These are phyloP conservation scores for Salvelinus namaycush DNA, from an alignment of 2,113 vertebrate genomes.

Conservation along the genomic window DNA sequence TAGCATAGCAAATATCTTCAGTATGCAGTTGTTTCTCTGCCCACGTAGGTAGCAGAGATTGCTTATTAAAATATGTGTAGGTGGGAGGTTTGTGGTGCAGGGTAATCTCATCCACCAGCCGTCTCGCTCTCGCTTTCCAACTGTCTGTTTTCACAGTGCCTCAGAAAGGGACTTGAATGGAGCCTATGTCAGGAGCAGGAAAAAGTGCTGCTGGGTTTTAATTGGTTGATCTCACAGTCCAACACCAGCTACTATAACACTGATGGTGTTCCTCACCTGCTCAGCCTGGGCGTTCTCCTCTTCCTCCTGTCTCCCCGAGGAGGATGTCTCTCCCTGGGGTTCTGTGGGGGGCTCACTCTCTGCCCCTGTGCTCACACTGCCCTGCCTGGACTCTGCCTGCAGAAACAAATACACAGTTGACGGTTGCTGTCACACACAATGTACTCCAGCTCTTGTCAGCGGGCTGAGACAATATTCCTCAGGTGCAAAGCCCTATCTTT, in stretches of 20 bases:
- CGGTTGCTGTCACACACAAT: constrained; percentile 3
- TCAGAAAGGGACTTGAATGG: no score
- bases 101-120: no score
- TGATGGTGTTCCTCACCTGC: constrained; percentile 3
- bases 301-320: constrained; percentile 29
- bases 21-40: neutral
- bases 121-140: no score
- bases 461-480: neutral
- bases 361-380: constrained; percentile 41
- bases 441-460: constrained; percentile 2
- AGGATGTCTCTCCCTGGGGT: constrained; percentile 27
- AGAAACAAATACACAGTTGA: constrained; percentile 13
- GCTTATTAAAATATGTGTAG: neutral
- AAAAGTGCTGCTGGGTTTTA: no score
- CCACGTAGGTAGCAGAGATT: neutral
- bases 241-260: no score
- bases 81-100: neutral
- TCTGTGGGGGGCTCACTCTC: constrained; percentile 12
- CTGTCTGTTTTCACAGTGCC: no score
- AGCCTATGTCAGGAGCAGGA: no score
- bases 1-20: neutral
- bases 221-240: no score
- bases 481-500: neutral
- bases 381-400: constrained; percentile 68
- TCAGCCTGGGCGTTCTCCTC: constrained; percentile 59